Percentiles rank a stretch among this genome's conserved stretches.
phyloP scores from a whole-genome alignment of 2,797 vertebrate species.

The Manis pentadactyla region DNA sequence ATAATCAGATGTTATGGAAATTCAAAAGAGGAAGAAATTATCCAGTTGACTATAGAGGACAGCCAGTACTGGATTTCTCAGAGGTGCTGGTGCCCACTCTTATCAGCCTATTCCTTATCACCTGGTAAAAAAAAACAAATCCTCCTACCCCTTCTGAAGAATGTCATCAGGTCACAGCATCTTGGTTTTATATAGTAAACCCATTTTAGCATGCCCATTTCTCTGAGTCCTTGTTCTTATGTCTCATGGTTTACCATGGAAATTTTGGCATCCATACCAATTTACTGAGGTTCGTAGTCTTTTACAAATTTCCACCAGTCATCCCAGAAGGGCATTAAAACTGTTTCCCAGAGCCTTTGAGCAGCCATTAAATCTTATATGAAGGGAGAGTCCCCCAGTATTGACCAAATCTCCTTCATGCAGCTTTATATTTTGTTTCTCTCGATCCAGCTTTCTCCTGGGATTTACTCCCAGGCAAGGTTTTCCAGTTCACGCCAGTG shows the following conservation, averaged over 20 bases:
- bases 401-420: background rate
- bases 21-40: background rate
- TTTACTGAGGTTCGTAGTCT: background rate
- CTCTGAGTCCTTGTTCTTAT: background rate
- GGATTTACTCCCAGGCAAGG: background rate
- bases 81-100: rapidly evolving
- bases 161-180: background rate
- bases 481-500: background rate
- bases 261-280: background rate
- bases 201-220: background rate
- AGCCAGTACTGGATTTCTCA: background rate
- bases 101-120: background rate
- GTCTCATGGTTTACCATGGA: background rate
- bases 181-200: background rate
- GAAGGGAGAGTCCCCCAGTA: background rate
- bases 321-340: background rate
- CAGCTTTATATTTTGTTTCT: background rate
- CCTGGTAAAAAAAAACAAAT: background rate
- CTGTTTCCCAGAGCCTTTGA: background rate
- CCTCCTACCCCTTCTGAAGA: background rate
- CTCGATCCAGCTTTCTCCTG: background rate
- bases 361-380: background rate
- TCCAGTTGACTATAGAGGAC: background rate
- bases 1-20: background rate
- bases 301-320: background rate